Conservation (phyloP, 2,113 vertebrate genomes). For the Choloepus hoffmanni region DNA sequence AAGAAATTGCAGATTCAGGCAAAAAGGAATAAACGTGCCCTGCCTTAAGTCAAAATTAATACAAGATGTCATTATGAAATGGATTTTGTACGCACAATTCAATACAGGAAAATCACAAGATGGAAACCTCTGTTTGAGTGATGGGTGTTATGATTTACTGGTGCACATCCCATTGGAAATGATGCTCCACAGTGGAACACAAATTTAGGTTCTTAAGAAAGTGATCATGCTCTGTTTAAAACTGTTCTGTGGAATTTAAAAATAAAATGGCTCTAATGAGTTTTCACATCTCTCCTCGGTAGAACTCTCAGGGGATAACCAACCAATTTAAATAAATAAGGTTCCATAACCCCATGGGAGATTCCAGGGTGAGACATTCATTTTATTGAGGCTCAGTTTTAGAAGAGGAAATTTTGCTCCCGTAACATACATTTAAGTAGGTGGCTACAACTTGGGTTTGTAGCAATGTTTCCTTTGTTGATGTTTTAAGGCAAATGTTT, state of each 20-base stretch:
- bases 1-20: constrained; percentile 14
- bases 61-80: neutral
- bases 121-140: neutral
- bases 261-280: constrained; percentile 77
- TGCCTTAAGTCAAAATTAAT: neutral
- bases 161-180: neutral
- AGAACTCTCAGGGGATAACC: constrained; percentile 56
- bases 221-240: constrained; percentile 20
- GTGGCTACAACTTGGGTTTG: neutral
- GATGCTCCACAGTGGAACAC: neutral
- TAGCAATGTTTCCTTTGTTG: neutral
- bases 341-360: constrained; percentile 62
- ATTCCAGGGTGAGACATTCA: constrained; percentile 17
- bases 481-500: constrained; percentile 10
- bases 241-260: constrained; percentile 61
- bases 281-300: constrained; percentile 63
- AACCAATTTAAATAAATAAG: constrained; percentile 79
- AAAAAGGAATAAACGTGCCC: neutral
- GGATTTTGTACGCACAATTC: neutral
- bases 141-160: neutral
- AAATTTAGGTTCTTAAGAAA: neutral
- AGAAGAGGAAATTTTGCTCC: constrained; percentile 60
- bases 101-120: neutral
- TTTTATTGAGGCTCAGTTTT: constrained; percentile 48
- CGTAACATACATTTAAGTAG: neutral